Conservation (phyloP, 1,140 invertebrate genomes). For the Berghia stephanieae region DNA sequence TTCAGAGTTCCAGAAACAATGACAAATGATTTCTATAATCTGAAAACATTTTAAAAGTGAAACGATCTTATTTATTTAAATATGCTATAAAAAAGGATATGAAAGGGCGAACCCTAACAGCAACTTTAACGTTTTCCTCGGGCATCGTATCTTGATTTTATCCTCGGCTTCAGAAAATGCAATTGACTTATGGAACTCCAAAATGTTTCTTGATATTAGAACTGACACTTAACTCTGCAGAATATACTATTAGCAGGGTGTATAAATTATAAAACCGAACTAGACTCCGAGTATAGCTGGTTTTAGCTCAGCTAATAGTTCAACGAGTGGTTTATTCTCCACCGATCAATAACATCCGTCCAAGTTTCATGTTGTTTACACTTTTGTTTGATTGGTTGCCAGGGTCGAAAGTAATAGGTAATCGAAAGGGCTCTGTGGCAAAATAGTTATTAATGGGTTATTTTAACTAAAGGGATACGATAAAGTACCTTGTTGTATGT, state of each 20-base stretch:
- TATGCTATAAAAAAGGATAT: conserved; percentile 66
- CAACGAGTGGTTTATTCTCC: neutral
- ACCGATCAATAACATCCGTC: neutral
- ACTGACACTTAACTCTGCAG: too few relatives aligned
- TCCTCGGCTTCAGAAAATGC: neutral
- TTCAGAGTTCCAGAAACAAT: too few relatives aligned
- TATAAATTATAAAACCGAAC: neutral
- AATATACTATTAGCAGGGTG: neutral
- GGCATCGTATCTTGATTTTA: conserved; percentile 45
- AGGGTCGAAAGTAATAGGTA: neutral
- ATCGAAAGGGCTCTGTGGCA: too few relatives aligned
- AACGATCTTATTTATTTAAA: neutral
- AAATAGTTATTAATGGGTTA: neutral
- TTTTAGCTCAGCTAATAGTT: neutral
- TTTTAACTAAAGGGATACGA: neutral
- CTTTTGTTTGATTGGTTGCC: conserved; percentile 24
- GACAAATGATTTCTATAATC: too few relatives aligned
- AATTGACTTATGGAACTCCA: too few relatives aligned
- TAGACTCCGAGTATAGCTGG: neutral
- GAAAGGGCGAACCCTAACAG: conserved; percentile 73
- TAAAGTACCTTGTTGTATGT: neutral
- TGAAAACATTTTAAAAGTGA: neutral
- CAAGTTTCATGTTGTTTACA: conserved; percentile 25
- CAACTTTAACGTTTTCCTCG: conserved; percentile 73
- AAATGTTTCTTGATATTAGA: too few relatives aligned